Base-by-base conservation (phyloP, 2,113 vertebrate genomes). In the Pangasianodon hypophthalmus region DNA sequence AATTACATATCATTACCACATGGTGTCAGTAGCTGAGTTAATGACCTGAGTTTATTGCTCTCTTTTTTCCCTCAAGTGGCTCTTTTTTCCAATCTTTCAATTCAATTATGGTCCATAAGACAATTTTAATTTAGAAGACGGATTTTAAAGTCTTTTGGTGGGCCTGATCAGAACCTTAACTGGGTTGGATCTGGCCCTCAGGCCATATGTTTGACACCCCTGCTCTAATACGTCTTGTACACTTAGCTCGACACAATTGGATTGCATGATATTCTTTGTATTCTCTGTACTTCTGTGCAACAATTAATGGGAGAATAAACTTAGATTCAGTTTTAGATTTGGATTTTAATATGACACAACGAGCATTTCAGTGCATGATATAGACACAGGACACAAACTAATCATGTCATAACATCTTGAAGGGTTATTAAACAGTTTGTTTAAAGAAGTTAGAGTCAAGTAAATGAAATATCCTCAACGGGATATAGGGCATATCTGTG, bases 1-100 rank as follows among this genome's bases (percentile, higher is more conserved):
- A 83, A 32, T 83, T 41, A 41, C 58, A 83, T 37, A 37, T 83
- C 4, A 58, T 37, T 10, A 83, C 48, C 41, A 26, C 46, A 50
- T 50, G 46, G 50, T 14, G 26, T n/a, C 44, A 48, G 24, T 37
- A 32, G 29, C 64, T 14, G 41, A 80, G 77, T 80, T 80, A 56
- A 82, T 52, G 26, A 80, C 9, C 75, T 29, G 46, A 81, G 79
- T 54, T 81, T 52, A 81, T 54, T 82, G 80, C 80, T 82, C 79
- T 32, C n/a, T 37, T 82, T 83, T 41, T 60, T 37, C 32, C 18
- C 29, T 56, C 80, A 41, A 56, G n/a, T 56, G 29, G 2, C 11
- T 58, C 54, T 41, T 24, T 13, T 41, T 13, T 24, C 32, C 81
- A 32, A 83, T 37, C 52, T 83, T 83, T 24, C 54, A 24, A 11